These are phyloP conservation scores for Drosophila varians DNA, from an alignment of 1,140 invertebrate species.

Conservation along the genomic window DNA sequence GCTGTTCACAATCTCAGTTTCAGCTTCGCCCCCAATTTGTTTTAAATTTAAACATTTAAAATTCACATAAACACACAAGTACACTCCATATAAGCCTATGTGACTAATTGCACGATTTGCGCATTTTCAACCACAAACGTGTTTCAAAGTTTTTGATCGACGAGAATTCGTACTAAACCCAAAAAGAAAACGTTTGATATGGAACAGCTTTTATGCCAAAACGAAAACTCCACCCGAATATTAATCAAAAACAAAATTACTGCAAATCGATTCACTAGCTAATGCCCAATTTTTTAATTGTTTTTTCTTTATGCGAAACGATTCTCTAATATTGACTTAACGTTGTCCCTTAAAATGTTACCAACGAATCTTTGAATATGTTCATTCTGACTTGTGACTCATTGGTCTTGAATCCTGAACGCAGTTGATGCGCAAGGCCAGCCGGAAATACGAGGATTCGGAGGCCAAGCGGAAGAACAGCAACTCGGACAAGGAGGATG, in stretches of 20 bases:
- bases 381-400: neutral
- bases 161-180: conserved; percentile 41
- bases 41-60: conserved; percentile 19
- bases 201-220: conserved; percentile 34
- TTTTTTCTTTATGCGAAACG: conserved; percentile 67
- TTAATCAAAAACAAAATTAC: conserved; percentile 42
- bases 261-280: conserved; percentile 47
- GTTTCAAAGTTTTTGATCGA: conserved; percentile 25
- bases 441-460: conserved; percentile 64
- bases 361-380: neutral
- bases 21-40: conserved; percentile 6
- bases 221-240: conserved; percentile 33
- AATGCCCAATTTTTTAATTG: conserved; percentile 68
- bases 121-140: conserved; percentile 36
- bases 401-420: conserved; percentile 3
- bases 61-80: conserved; percentile 33
- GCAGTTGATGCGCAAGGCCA: conserved; percentile 68
- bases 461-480: conserved; percentile 79
- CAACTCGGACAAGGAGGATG: conserved; percentile 81
- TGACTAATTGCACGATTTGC: conserved; percentile 73
- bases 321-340: conserved; percentile 39
- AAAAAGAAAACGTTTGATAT: conserved; percentile 24
- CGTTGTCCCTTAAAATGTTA: conserved; percentile 27
- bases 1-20: conserved; percentile 13
- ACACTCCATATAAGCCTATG: conserved; percentile 44